These are phyloP conservation scores for Mechanitis mazaeus DNA, from an alignment of 2,888 invertebrate genomes.

Conservation along the genomic window DNA sequence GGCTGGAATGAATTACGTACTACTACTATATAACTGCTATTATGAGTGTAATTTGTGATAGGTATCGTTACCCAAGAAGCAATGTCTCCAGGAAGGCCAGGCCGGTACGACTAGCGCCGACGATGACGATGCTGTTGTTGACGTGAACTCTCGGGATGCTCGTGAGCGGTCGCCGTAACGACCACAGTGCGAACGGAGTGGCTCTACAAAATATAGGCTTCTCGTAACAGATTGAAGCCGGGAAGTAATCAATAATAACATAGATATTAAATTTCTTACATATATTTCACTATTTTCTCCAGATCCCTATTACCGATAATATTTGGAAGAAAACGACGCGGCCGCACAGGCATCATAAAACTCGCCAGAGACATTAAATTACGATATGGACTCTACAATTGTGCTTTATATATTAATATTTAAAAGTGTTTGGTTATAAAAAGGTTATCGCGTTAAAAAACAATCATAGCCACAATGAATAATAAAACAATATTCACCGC, in stretches of 20 bases:
- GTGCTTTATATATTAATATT: not conserved
- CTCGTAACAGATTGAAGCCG: no score
- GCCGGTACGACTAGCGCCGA: slow-evolving; percentile 80
- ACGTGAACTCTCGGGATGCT: slow-evolving; percentile 69
- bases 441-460: no score
- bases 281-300: slow-evolving; percentile 44
- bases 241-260: no score
- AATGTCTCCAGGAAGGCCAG: slow-evolving; percentile 79
- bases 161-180: slow-evolving; percentile 70
- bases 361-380: slow-evolving; percentile 63
- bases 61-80: slow-evolving; percentile 63
- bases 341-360: slow-evolving; percentile 59
- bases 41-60: not conserved
- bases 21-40: not conserved
- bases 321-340: slow-evolving; percentile 55
- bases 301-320: slow-evolving; percentile 45
- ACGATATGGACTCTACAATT: slow-evolving; percentile 45
- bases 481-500: slow-evolving; percentile 48
- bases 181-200: slow-evolving; percentile 73
- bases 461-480: not conserved
- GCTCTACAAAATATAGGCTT: slow-evolving; percentile 32
- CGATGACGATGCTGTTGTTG: slow-evolving; percentile 79
- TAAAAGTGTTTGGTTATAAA: no score
- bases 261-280: slow-evolving; percentile 37
- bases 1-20: slow-evolving; percentile 39